Percentiles rank a stretch among this genome's conserved stretches.
These are phyloP conservation scores for Cranoglanis bouderius DNA, from an alignment of 2,113 vertebrate genomes.

Conservation along the genomic window DNA sequence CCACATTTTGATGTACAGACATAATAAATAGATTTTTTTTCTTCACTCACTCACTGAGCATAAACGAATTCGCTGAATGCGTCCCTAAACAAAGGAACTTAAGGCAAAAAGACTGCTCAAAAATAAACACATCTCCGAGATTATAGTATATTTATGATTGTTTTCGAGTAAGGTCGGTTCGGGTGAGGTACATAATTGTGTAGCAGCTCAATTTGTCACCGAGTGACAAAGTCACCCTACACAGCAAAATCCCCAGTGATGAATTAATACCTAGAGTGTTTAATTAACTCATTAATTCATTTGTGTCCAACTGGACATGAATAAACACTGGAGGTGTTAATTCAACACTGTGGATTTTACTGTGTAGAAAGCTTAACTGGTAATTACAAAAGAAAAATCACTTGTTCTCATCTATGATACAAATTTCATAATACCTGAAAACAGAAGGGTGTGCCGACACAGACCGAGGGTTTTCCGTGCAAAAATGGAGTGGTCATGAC, in stretches of 20 bases:
- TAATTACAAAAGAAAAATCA: slow-evolving; percentile 44
- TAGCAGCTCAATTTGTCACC: slow-evolving; percentile 61
- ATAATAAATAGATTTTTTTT: slow-evolving; percentile 55
- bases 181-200: slow-evolving; percentile 58
- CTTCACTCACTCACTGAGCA: slow-evolving; percentile 38
- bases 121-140: slow-evolving; percentile 56
- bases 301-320: no score
- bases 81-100: slow-evolving; percentile 72
- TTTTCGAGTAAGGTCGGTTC: slow-evolving; percentile 68
- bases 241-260: no score
- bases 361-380: slow-evolving; percentile 38
- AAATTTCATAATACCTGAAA: slow-evolving; percentile 54
- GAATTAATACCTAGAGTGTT: no score
- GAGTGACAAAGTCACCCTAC: slow-evolving; percentile 56
- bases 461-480: slow-evolving; percentile 45
- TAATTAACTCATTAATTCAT: no score
- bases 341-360: no score
- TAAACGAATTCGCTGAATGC: slow-evolving; percentile 40
- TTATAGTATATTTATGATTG: slow-evolving; percentile 31
- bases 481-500: slow-evolving; percentile 42
- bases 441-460: slow-evolving; percentile 58
- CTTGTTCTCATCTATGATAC: slow-evolving; percentile 24
- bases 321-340: no score
- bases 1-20: slow-evolving; percentile 37
- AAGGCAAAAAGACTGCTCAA: slow-evolving; percentile 73